Evolutionary conservation across 1,140 invertebrate genomes (phyloP).

Genomic region (Leptestheria dahalacensis): DNA sequence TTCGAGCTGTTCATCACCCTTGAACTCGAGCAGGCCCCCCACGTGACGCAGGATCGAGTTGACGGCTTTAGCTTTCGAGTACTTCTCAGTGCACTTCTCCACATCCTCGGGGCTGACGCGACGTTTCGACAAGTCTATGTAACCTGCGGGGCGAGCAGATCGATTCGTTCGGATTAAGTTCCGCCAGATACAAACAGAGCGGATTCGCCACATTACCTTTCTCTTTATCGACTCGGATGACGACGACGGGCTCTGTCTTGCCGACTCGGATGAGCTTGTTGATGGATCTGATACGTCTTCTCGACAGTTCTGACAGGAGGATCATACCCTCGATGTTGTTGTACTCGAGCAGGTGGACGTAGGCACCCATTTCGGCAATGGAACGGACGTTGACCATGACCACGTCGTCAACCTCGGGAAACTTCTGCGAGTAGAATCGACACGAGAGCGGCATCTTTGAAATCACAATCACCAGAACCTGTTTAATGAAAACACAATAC

Average conservation of each 20-base stretch:
- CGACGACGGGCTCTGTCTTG: slow-evolving; percentile 96
- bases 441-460: slow-evolving; percentile 77
- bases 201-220: slow-evolving; percentile 73
- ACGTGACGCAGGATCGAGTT: slow-evolving; percentile 96
- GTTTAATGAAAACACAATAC: too few species aligned
- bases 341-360: slow-evolving; percentile 94
- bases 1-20: slow-evolving; percentile 80
- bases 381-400: slow-evolving; percentile 98
- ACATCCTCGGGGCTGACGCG: slow-evolving; percentile 96
- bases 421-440: slow-evolving; percentile 94
- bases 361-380: slow-evolving; percentile 99
- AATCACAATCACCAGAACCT: neutral
- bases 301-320: slow-evolving; percentile 84
- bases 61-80: slow-evolving; percentile 95
- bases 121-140: slow-evolving; percentile 98
- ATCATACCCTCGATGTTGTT: slow-evolving; percentile 99
- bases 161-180: neutral
- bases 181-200: neutral
- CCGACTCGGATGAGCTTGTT: slow-evolving; percentile 98
- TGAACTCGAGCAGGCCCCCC: slow-evolving; percentile 83
- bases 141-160: slow-evolving; percentile 55
- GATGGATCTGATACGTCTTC: slow-evolving; percentile 95
- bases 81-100: slow-evolving; percentile 94
- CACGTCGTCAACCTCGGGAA: slow-evolving; percentile 97
- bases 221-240: slow-evolving; percentile 98